A percentile compares a stretch with the other conserved stretches of the same genome.
phyloP scores from a whole-genome alignment of 2,113 vertebrate genomes.

The Sakesphorus luctuosus region DNA sequence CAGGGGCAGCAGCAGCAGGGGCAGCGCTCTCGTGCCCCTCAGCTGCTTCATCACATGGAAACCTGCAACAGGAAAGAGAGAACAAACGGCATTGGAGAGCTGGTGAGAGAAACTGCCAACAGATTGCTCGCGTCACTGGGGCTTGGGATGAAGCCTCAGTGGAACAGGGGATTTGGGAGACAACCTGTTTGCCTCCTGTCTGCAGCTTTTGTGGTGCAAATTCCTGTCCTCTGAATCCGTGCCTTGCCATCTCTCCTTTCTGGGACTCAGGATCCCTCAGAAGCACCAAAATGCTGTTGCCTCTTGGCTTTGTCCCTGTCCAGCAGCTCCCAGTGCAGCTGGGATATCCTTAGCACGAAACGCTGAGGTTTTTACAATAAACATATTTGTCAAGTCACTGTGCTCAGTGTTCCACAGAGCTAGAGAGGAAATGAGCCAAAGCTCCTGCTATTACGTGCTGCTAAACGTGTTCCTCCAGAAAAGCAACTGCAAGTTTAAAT shows the following conservation, averaged over 20 bases:
- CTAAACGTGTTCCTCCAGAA: conserved; percentile 1
- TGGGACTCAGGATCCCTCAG: not conserved
- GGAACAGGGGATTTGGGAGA: not conserved
- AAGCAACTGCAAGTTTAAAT: not conserved
- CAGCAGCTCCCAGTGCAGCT: not conserved
- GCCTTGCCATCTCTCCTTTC: not conserved
- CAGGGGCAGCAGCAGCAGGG: conserved; percentile 75
- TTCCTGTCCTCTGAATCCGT: not conserved
- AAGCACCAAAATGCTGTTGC: not conserved
- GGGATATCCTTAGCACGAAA: not conserved
- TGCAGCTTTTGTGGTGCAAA: not conserved
- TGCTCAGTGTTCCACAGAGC: conserved; percentile 34
- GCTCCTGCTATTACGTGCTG: conserved; percentile 10
- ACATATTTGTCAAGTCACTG: conserved; percentile 70
- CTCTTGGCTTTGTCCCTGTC: not conserved
- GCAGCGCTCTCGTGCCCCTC: conserved; percentile 82
- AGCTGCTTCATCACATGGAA: conserved; percentile 74
- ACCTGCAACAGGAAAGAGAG: conserved; percentile 72
- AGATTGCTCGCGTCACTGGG: not conserved
- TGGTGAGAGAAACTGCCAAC: not conserved
- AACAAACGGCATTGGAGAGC: conserved; percentile 61
- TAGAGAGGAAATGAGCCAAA: conserved; percentile 26
- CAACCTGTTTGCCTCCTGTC: not conserved
- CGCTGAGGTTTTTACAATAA: conserved; percentile 50
- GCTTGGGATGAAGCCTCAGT: not conserved